Conservation (phyloP, 2,888 invertebrate species). For the Plagiodera versicolora region DNA sequence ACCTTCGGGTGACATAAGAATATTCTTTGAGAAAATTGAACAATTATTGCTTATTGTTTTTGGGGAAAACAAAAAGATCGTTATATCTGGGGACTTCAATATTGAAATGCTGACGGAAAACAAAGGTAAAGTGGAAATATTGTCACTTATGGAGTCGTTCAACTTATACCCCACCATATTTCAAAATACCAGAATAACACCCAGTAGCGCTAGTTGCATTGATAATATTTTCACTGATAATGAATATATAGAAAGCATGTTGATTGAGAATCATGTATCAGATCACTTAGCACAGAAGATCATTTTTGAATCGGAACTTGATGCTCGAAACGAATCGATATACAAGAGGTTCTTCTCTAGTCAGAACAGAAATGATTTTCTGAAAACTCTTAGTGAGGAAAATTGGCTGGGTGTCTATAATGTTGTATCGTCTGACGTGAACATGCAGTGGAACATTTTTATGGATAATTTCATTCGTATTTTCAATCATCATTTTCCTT, state of each 20-base stretch:
- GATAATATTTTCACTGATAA: background rate
- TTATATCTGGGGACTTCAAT: background rate
- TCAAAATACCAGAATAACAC: background rate
- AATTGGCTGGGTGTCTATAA: background rate
- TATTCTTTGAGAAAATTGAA: background rate
- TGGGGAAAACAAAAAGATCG: background rate
- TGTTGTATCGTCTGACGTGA: background rate
- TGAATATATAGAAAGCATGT: background rate
- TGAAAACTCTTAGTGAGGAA: background rate
- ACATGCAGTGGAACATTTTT: constrained; percentile 1
- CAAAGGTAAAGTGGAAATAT: background rate
- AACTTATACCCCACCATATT: no score
- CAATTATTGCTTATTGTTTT: background rate
- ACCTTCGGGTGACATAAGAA: background rate
- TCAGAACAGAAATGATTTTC: background rate
- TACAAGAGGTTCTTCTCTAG: background rate
- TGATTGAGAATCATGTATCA: background rate
- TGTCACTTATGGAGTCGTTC: no score
- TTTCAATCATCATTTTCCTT: background rate
- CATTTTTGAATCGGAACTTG: background rate
- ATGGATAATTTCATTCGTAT: background rate
- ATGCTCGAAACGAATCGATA: no score
- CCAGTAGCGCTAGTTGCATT: background rate
- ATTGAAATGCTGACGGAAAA: background rate
- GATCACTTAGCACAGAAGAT: background rate